Evolutionary conservation across 2,113 vertebrate species (phyloP).

Genomic region (Ceyx margarethae): DNA sequence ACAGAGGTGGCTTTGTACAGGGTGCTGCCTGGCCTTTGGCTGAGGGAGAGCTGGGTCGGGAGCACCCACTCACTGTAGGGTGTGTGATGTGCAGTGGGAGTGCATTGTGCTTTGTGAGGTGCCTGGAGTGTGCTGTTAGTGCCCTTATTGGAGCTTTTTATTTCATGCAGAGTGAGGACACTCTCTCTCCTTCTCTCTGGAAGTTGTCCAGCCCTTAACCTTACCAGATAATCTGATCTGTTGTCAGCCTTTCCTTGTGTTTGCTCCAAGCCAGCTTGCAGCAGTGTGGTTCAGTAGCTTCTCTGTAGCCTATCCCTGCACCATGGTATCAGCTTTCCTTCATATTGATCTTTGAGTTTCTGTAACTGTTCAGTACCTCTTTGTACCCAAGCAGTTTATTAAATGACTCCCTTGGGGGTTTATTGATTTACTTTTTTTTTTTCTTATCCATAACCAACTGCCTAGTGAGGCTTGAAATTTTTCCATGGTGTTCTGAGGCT

Average conservation of each 20-base stretch:
- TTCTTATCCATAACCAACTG: not conserved
- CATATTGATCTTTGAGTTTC: not conserved
- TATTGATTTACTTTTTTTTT: not conserved
- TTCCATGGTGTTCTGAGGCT: not conserved
- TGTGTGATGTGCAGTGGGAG: not conserved
- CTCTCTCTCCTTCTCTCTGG: not conserved
- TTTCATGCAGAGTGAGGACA: not conserved
- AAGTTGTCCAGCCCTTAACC: not conserved
- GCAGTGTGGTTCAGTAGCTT: not conserved
- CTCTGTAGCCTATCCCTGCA: not conserved
- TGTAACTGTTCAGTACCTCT: not conserved
- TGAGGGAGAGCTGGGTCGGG: not conserved
- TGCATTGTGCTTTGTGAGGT: not conserved
- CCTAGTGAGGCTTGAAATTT: not conserved
- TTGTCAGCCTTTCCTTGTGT: not conserved
- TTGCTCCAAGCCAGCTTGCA: not conserved
- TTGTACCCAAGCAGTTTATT: not conserved
- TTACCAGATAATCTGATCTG: not conserved
- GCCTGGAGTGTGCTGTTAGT: not conserved
- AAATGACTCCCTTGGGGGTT: not conserved
- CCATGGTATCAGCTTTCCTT: not conserved
- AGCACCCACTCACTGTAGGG: not conserved
- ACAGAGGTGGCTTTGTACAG: slow-evolving; percentile 14
- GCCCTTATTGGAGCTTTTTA: not conserved
- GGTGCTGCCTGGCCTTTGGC: not conserved